Conservation (phyloP, 2,888 invertebrate genomes). For the Tigriopus californicus region DNA sequence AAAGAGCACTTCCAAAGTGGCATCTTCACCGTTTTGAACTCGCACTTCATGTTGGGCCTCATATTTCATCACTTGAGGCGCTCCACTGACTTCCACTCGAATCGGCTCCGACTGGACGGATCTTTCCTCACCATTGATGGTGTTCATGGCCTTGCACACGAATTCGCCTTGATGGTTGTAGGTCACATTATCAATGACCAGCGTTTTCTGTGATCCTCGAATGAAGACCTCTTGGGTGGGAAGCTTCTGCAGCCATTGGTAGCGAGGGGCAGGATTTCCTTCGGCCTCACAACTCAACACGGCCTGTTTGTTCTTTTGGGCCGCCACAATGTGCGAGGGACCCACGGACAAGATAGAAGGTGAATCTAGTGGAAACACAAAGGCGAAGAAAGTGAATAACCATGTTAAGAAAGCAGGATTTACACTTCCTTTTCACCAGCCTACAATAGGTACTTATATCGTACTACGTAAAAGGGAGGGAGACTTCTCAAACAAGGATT, state of each 20-base stretch:
- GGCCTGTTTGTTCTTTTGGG: slow-evolving; percentile 57
- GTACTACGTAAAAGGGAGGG: background rate
- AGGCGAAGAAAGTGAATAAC: background rate
- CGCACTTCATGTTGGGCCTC: background rate
- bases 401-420: background rate
- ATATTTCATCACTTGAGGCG: slow-evolving; percentile 4
- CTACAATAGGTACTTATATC: background rate
- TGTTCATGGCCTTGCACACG: slow-evolving; percentile 23
- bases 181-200: slow-evolving; percentile 18
- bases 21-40: slow-evolving; percentile 11
- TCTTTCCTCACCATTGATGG: slow-evolving; percentile 21
- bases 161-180: slow-evolving; percentile 23
- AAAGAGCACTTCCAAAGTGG: slow-evolving; percentile 14
- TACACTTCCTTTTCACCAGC: too few species aligned
- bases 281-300: slow-evolving; percentile 67
- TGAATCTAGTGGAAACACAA: slow-evolving; percentile 18
- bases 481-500: background rate
- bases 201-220: slow-evolving; percentile 47
- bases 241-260: slow-evolving; percentile 41
- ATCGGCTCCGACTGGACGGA: slow-evolving; percentile 33
- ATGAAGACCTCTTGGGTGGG: slow-evolving; percentile 32
- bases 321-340: slow-evolving; percentile 45
- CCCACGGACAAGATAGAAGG: slow-evolving; percentile 20
- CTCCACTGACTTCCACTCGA: slow-evolving; percentile 58
- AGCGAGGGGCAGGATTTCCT: slow-evolving; percentile 64